These are phyloP conservation scores for Hyles lineata DNA, from an alignment of 2,888 invertebrate species.

Conservation along the genomic window DNA sequence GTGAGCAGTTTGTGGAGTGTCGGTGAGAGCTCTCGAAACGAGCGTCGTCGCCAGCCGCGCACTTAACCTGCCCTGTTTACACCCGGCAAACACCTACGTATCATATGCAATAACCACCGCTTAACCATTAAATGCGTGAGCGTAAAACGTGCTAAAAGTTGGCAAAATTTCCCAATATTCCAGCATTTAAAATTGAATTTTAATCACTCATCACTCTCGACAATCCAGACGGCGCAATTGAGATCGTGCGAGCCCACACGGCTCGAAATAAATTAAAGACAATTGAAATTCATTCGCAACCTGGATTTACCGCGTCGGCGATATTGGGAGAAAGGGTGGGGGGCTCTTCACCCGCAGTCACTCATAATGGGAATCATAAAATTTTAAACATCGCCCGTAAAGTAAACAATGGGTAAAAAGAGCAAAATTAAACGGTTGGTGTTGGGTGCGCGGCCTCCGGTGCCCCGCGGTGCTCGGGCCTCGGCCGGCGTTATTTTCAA, in stretches of 20 bases:
- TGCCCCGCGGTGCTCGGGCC: slow-evolving; percentile 47
- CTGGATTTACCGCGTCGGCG: slow-evolving; percentile 76
- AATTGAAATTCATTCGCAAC: slow-evolving; percentile 47
- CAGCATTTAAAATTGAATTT: neutral
- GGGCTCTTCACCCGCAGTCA: slow-evolving; percentile 73
- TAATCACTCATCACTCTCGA: neutral
- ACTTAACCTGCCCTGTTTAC: slow-evolving; percentile 70
- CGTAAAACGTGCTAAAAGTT: too few species aligned
- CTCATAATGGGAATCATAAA: slow-evolving; percentile 80
- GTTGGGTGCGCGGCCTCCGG: slow-evolving; percentile 65
- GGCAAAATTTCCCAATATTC: neutral
- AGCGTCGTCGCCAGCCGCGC: slow-evolving; percentile 63
- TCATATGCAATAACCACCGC: slow-evolving; percentile 46
- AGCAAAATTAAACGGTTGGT: slow-evolving; percentile 66
- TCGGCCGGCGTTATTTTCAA: slow-evolving; percentile 54
- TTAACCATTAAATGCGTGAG: slow-evolving; percentile 19
- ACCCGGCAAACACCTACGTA: slow-evolving; percentile 61
- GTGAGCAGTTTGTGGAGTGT: slow-evolving; percentile 75
- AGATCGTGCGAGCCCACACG: slow-evolving; percentile 46
- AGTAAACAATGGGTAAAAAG: slow-evolving; percentile 83
- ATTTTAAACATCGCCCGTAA: slow-evolving; percentile 75
- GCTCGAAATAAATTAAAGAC: slow-evolving; percentile 56
- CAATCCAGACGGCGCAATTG: slow-evolving; percentile 50
- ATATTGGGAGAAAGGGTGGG: slow-evolving; percentile 55
- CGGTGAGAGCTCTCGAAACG: slow-evolving; percentile 64